Percentiles rank a stretch among this genome's conserved stretches.
These are phyloP conservation scores for Hymenopus coronatus DNA, from an alignment of 2,888 invertebrate genomes.

Conservation along the genomic window DNA sequence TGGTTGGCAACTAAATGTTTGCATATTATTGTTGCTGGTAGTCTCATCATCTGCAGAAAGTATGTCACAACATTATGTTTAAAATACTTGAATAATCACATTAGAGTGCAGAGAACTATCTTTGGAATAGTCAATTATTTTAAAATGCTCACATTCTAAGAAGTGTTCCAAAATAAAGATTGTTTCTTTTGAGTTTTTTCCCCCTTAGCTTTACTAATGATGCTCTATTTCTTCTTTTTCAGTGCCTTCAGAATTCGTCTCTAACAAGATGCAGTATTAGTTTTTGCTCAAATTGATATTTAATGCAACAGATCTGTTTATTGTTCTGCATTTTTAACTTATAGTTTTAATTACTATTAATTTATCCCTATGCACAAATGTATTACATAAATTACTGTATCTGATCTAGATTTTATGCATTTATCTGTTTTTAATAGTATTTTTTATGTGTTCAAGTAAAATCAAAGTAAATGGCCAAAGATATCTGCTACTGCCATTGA, in stretches of 20 bases:
- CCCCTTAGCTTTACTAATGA: no score
- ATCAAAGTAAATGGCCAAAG: background rate
- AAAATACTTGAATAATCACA: no score
- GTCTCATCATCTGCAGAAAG: no score
- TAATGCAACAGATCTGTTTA: background rate
- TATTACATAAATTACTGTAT: background rate
- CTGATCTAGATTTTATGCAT: background rate
- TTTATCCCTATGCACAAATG: background rate
- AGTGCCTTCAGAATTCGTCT: slow-evolving; percentile 60
- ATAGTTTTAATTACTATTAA: background rate
- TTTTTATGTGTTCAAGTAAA: background rate
- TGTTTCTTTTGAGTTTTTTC: no score
- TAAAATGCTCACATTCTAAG: no score
- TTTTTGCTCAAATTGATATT: background rate
- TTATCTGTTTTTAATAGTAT: background rate
- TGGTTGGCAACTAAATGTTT: no score
- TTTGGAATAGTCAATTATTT: no score
- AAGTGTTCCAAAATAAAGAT: no score
- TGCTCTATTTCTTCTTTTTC: slow-evolving; percentile 44
- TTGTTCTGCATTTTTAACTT: background rate
- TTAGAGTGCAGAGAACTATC: no score
- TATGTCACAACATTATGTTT: no score
- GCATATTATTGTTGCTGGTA: no score
- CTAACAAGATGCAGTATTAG: slow-evolving; percentile 41
- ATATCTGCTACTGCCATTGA: background rate